Conservation (phyloP, 2,113 vertebrate genomes). For the Entomyzon cyanotis region DNA sequence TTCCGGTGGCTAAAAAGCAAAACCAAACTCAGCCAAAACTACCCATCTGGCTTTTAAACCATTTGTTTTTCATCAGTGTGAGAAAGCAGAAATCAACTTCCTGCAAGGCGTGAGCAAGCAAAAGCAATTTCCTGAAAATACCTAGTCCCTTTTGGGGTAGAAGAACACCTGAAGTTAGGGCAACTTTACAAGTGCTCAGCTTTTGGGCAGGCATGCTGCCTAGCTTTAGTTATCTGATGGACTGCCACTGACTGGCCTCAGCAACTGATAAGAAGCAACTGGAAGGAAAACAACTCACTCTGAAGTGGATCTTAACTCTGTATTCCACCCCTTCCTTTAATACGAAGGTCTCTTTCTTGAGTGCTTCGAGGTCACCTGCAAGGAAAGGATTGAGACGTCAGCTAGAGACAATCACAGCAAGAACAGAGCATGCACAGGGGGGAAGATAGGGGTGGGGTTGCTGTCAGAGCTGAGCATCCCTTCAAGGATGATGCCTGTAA, state of each 20-base stretch:
- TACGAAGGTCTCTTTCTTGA: conserved; percentile 78
- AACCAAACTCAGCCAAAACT: not conserved
- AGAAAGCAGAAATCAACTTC: not conserved
- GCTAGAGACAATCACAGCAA: not conserved
- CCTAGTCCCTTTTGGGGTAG: not conserved
- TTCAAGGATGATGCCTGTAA: not conserved
- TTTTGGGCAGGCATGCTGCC: not conserved
- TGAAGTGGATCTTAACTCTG: conserved; percentile 81
- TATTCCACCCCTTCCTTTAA: conserved; percentile 83
- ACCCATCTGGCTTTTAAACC: not conserved
- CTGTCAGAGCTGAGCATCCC: not conserved
- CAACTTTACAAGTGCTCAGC: not conserved
- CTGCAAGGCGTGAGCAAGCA: not conserved
- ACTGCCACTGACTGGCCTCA: not conserved
- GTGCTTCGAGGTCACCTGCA: conserved; percentile 76
- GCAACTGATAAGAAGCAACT: not conserved
- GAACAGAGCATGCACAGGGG: not conserved
- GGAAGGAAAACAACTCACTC: conserved; percentile 69
- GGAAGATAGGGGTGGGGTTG: not conserved
- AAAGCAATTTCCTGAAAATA: not conserved
- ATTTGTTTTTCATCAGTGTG: not conserved
- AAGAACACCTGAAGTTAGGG: not conserved
- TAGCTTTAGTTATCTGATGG: not conserved
- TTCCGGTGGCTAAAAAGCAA: not conserved
- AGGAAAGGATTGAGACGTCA: not conserved